These are phyloP conservation scores for Pachyseris speciosa DNA, from an alignment of 64 coral and sea anemone species.

Conservation along the genomic window DNA sequence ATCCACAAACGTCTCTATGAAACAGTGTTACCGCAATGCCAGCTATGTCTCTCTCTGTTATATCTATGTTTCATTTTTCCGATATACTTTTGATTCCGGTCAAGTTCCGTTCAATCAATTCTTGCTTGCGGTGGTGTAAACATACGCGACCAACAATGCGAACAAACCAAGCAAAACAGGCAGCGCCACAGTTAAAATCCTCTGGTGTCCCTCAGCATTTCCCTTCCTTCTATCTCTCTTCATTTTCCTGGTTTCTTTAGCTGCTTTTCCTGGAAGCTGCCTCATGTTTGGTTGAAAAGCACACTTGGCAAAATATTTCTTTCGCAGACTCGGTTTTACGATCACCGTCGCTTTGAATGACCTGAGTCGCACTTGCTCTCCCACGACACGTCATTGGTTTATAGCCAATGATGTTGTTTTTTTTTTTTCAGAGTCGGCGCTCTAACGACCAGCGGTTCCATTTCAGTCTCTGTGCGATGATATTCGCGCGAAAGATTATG, in stretches of 20 bases:
- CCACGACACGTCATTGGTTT: constrained; percentile 21
- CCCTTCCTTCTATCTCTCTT: constrained; percentile 82
- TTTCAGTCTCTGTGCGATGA: too few relatives aligned
- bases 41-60: background rate
- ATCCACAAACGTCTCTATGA: background rate
- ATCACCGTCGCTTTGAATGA: background rate
- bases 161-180: constrained; percentile 82
- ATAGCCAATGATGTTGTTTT: too few relatives aligned
- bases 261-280: constrained; percentile 85
- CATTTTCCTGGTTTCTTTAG: constrained; percentile 81
- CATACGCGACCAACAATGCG: constrained; percentile 71
- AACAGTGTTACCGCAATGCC: background rate
- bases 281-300: constrained; percentile 64
- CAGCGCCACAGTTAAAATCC: constrained; percentile 75
- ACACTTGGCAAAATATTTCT: background rate
- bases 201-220: constrained; percentile 78
- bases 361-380: background rate
- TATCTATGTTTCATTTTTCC: constrained; percentile 10
- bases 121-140: constrained; percentile 75
- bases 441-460: background rate
- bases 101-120: constrained; percentile 30
- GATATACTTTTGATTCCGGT: background rate
- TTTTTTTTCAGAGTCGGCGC: background rate
- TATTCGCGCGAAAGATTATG: too few relatives aligned
- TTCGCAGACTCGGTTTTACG: background rate